These are phyloP conservation scores for Mus caroli DNA, from an alignment of 2,797 vertebrate species.

Conservation along the genomic window DNA sequence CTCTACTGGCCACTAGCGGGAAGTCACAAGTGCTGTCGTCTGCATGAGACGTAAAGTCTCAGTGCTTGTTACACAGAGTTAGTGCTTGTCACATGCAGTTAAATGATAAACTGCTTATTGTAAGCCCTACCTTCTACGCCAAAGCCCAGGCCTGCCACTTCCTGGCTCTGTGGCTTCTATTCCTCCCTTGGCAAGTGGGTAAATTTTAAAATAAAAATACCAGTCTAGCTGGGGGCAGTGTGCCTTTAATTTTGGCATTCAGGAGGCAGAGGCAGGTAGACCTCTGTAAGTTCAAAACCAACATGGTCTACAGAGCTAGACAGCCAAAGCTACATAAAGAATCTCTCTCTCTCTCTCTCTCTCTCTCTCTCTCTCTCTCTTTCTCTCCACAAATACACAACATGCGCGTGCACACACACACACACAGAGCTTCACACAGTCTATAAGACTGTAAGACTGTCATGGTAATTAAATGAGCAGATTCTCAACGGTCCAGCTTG, in stretches of 20 bases:
- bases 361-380: no score
- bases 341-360: no score
- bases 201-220: not conserved
- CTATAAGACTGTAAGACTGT: not conserved
- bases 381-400: not conserved
- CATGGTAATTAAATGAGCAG: not conserved
- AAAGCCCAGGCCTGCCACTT: not conserved
- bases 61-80: not conserved
- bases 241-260: not conserved
- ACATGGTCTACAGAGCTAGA: not conserved
- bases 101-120: not conserved
- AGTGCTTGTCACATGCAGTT: not conserved
- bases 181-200: not conserved
- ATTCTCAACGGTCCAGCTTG: no score
- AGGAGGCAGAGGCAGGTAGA: not conserved
- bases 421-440: not conserved
- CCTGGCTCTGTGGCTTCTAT: not conserved
- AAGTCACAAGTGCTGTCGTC: not conserved
- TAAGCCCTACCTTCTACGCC: not conserved
- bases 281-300: not conserved
- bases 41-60: not conserved
- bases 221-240: not conserved
- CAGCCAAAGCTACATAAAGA: not conserved
- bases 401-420: no score
- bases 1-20: not conserved